Evolutionary conservation across 2,888 invertebrate genomes (phyloP).

Genomic region (Nipponacmea schrenckii): DNA sequence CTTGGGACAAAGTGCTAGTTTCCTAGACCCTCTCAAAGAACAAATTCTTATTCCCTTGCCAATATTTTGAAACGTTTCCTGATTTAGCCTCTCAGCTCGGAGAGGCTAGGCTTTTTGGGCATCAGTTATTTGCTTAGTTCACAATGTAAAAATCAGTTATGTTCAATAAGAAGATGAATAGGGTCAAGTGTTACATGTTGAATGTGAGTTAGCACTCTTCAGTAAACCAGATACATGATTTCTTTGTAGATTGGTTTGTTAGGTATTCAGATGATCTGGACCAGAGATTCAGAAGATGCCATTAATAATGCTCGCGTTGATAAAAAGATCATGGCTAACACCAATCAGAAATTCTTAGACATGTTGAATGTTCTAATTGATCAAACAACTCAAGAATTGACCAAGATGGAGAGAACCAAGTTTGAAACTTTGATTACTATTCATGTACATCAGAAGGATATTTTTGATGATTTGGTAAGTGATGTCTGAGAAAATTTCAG

Average conservation of each 20-base stretch:
- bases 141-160: too few species aligned
- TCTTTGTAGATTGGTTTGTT: constrained; percentile 77
- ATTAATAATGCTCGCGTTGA: constrained; percentile 89
- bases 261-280: constrained; percentile 97
- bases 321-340: constrained; percentile 93
- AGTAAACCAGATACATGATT: too few species aligned
- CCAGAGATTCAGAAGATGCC: constrained; percentile 90
- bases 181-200: too few species aligned
- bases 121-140: neutral
- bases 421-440: constrained; percentile 97
- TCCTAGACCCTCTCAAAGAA: too few species aligned
- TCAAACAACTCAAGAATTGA: constrained; percentile 91
- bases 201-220: too few species aligned
- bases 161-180: too few species aligned
- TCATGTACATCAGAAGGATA: constrained; percentile 96
- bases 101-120: neutral
- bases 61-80: too few species aligned
- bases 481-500: neutral
- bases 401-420: constrained; percentile 91
- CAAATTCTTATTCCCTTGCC: too few species aligned
- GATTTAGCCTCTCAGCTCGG: neutral
- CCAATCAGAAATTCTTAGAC: constrained; percentile 93
- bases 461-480: constrained; percentile 91
- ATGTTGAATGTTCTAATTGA: constrained; percentile 92
- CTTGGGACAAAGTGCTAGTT: too few species aligned